Percentiles rank a stretch among this genome's conserved stretches.
phyloP scores from a whole-genome alignment of 1,140 invertebrate species.

The Megathymus violae region DNA sequence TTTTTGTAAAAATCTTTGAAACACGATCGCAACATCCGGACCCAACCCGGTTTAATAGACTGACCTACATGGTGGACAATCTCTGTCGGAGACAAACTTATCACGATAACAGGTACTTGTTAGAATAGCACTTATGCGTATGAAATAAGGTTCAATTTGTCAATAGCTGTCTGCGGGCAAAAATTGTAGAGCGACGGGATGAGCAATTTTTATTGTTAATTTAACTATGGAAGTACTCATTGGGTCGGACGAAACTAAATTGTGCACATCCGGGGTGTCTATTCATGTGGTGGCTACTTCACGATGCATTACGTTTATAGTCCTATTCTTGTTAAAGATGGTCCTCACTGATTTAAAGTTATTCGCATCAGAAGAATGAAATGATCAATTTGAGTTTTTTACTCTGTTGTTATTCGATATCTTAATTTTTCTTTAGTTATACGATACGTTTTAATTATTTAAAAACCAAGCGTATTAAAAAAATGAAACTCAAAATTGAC shows the following conservation, averaged over 20 bases:
- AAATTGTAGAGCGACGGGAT: conserved; percentile 60
- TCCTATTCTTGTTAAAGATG: conserved; percentile 19
- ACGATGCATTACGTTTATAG: conserved; percentile 44
- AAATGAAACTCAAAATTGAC: too few species aligned
- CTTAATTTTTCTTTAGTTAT: neutral
- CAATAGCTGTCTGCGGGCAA: conserved; percentile 7
- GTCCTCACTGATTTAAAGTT: neutral
- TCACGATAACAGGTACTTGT: neutral
- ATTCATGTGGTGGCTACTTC: conserved; percentile 60
- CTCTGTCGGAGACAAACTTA: conserved; percentile 44
- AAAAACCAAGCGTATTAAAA: too few species aligned
- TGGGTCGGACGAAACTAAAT: conserved; percentile 76
- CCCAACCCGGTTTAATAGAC: conserved; percentile 75
- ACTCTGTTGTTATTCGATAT: conserved; percentile 1
- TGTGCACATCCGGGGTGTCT: conserved; percentile 79
- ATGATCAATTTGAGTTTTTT: neutral
- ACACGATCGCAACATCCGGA: conserved; percentile 74
- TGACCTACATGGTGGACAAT: conserved; percentile 75
- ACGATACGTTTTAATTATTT: too few species aligned
- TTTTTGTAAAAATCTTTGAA: conserved; percentile 77
- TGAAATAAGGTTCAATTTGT: conserved; percentile 31
- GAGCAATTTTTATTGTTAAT: conserved; percentile 81
- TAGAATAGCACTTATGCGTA: conserved; percentile 33
- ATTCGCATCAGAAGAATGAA: conserved; percentile 32
- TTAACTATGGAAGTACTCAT: conserved; percentile 75